phyloP scores from a whole-genome alignment of 2,888 invertebrate species.

The Limnephilus marmoratus region DNA sequence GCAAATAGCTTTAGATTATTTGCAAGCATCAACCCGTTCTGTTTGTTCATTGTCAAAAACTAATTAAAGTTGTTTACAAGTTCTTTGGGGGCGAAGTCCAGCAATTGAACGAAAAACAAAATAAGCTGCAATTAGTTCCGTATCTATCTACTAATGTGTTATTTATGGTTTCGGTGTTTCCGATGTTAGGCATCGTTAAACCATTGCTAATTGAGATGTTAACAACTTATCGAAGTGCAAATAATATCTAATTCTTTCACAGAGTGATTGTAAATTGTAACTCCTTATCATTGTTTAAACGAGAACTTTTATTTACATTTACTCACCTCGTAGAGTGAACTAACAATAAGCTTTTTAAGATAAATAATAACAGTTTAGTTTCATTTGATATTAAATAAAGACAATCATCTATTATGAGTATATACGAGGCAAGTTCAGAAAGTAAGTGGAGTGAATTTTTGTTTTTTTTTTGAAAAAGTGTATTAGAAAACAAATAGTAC shows the following conservation, averaged over 20 bases:
- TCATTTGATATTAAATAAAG: not conserved
- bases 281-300: not conserved
- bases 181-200: not conserved
- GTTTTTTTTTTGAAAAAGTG: no score
- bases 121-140: not conserved
- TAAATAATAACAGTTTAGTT: not conserved
- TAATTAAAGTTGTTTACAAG: slow-evolving; percentile 27
- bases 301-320: not conserved
- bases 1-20: not conserved
- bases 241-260: not conserved
- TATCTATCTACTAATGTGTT: not conserved
- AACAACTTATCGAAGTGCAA: not conserved
- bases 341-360: not conserved
- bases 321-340: not conserved
- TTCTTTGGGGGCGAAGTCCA: slow-evolving; percentile 16
- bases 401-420: no score
- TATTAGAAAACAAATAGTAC: no score
- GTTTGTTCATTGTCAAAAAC: not conserved
- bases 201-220: not conserved
- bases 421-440: no score
- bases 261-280: not conserved
- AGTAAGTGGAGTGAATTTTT: no score
- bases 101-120: not conserved
- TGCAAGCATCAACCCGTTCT: not conserved
- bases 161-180: not conserved